A percentile compares a stretch with the other conserved stretches of the same genome.
Conservation (phyloP, 1,140 invertebrate species). For the Brachionus paranguensis region DNA sequence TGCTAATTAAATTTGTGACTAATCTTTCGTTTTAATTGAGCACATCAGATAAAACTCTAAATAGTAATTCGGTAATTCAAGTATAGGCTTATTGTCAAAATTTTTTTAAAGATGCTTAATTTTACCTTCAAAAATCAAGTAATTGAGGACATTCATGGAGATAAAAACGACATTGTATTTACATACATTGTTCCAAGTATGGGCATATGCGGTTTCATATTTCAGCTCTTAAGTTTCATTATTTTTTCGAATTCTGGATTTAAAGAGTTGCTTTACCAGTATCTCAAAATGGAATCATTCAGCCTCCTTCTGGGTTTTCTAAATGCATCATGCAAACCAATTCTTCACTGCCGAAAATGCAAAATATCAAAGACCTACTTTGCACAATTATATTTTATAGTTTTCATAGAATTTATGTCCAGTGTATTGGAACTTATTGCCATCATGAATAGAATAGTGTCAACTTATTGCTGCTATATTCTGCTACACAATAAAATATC, state of each 20-base stretch:
- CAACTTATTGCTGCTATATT: neutral
- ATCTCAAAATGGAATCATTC: slow-evolving; percentile 9
- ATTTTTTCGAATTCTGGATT: neutral
- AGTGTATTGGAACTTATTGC: neutral
- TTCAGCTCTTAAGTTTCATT: neutral
- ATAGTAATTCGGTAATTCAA: neutral
- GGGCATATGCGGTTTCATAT: neutral
- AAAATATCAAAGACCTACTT: neutral
- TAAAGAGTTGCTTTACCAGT: neutral
- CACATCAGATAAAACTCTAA: neutral
- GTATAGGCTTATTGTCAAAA: neutral
- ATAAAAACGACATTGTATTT: neutral
- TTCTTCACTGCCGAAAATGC: neutral
- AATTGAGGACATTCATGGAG: neutral
- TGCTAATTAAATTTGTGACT: neutral
- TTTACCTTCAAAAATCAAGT: neutral
- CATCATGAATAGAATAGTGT: neutral
- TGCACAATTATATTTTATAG: neutral
- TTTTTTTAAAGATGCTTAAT: neutral
- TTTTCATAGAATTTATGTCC: neutral
- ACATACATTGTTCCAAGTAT: neutral
- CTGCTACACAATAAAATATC: neutral
- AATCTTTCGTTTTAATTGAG: neutral
- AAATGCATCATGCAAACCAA: neutral
- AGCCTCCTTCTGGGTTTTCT: neutral